These are phyloP conservation scores for Lateolabrax maculatus DNA, from an alignment of 2,797 vertebrate species.

Conservation along the genomic window DNA sequence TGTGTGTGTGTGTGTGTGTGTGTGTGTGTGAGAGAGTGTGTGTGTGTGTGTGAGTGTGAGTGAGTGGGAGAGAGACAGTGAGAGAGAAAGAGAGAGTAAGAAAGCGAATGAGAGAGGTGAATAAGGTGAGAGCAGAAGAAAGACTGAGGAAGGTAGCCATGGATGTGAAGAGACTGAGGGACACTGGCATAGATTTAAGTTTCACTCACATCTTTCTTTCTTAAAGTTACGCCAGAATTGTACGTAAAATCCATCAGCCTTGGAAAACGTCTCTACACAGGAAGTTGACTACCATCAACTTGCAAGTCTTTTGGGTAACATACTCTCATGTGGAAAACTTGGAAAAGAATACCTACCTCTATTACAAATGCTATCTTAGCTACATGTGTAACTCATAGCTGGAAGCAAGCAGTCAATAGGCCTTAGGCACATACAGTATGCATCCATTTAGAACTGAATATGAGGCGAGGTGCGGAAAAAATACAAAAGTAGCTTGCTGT, in stretches of 20 bases:
- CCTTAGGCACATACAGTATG: neutral
- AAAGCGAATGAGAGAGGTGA: neutral
- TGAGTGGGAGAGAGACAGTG: too few relatives aligned
- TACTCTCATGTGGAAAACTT: neutral
- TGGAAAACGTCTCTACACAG: neutral
- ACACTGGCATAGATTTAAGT: neutral
- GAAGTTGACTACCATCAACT: neutral
- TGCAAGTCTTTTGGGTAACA: neutral
- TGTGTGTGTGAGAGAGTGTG: constrained; percentile 24
- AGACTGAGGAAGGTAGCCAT: neutral
- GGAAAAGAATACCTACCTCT: neutral
- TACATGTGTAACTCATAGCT: neutral
- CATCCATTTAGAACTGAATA: neutral
- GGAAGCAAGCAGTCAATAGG: neutral
- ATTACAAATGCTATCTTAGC: neutral
- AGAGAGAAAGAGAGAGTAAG: neutral
- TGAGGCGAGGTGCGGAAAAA: neutral
- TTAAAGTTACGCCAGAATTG: neutral
- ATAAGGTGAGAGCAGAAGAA: neutral
- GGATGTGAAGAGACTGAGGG: neutral
- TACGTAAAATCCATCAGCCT: neutral
- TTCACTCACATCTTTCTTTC: neutral
- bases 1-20: constrained; percentile 14
- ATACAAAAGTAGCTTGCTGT: neutral
- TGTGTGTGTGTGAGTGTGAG: neutral